These are phyloP conservation scores for Rhagophthalmus giganteus DNA, from an alignment of 2,888 invertebrate genomes.

Conservation along the genomic window DNA sequence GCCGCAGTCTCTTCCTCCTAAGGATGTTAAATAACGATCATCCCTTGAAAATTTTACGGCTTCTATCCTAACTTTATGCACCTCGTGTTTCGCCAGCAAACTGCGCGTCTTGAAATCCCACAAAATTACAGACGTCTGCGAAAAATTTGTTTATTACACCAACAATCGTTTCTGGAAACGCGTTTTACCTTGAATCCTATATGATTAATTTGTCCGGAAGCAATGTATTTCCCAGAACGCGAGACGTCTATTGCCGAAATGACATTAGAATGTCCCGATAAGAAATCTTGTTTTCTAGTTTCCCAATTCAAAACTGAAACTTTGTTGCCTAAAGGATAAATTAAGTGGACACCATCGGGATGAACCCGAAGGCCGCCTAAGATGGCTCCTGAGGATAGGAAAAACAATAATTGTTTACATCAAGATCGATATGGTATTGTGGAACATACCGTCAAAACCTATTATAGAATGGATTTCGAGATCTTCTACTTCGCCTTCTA, in stretches of 20 bases:
- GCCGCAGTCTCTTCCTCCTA: conserved; percentile 90
- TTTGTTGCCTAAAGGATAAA: conserved; percentile 80
- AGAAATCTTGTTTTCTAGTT: conserved; percentile 72
- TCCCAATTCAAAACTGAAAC: conserved; percentile 71
- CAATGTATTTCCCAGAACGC: conserved; percentile 73
- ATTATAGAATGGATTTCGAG: conserved; percentile 72
- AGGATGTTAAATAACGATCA: conserved; percentile 78
- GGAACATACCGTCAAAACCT: conserved; percentile 79
- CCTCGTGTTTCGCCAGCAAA: conserved; percentile 70
- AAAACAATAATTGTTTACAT: too few species aligned
- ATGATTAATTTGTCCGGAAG: conserved; percentile 88
- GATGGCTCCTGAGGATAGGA: conserved; percentile 51
- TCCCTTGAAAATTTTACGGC: conserved; percentile 80
- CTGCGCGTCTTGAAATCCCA: conserved; percentile 78
- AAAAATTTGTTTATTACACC: too few species aligned
- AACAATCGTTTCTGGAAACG: too few species aligned
- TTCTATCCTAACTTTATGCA: conserved; percentile 89
- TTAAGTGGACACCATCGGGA: conserved; percentile 69
- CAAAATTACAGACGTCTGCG: conserved; percentile 74
- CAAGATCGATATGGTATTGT: too few species aligned
- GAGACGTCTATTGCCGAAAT: conserved; percentile 80
- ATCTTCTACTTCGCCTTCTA: conserved; percentile 60
- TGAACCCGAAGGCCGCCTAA: conserved; percentile 68
- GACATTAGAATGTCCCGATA: conserved; percentile 78
- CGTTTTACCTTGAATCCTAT: conserved; percentile 82